A percentile compares a stretch with the other conserved stretches of the same genome.
Evolutionary conservation across 2,113 vertebrate species (phyloP).

Genomic region (Equus quagga): DNA sequence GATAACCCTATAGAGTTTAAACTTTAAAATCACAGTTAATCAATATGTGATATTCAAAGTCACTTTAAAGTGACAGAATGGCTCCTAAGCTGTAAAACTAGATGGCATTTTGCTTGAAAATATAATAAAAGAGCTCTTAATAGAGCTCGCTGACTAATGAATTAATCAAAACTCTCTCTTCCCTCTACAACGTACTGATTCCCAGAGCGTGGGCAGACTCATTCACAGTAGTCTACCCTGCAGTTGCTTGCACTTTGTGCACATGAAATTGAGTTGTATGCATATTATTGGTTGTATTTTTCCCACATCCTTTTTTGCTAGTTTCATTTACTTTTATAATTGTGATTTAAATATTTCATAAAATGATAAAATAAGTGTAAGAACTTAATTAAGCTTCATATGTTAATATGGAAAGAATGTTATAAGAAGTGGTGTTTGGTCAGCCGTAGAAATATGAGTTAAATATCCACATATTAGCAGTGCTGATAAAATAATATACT

Average conservation of each 20-base stretch:
- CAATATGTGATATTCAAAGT: background rate
- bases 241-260: background rate
- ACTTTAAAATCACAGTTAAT: conserved; percentile 19
- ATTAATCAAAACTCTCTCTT: background rate
- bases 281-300: background rate
- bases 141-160: background rate
- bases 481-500: background rate
- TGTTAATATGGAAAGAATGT: background rate
- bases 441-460: background rate
- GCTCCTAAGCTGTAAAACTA: background rate
- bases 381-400: background rate
- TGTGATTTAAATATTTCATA: conserved; percentile 43
- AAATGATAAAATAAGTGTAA: background rate
- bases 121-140: background rate
- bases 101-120: background rate
- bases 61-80: background rate
- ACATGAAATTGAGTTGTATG: background rate
- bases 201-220: background rate
- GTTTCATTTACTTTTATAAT: background rate
- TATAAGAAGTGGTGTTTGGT: background rate
- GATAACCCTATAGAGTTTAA: background rate
- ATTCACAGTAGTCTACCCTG: background rate
- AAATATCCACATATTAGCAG: background rate
- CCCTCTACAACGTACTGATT: background rate
- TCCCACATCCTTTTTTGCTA: background rate